Evolutionary conservation across 2,888 invertebrate species (phyloP).

Genomic region (Heliconius hortense): DNA sequence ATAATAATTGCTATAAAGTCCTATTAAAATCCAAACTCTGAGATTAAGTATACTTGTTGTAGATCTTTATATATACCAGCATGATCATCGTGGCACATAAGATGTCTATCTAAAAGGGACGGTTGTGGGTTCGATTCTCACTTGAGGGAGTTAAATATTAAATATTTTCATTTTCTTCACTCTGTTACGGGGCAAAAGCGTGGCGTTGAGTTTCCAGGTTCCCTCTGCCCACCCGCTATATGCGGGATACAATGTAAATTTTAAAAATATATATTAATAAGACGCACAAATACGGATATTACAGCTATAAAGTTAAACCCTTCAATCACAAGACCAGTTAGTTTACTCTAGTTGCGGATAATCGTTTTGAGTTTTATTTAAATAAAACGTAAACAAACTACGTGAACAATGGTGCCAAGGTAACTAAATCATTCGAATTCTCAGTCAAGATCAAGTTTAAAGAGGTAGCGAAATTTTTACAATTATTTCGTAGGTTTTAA

Average conservation of each 20-base stretch:
- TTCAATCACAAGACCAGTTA: background rate
- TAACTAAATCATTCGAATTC: conserved; percentile 21
- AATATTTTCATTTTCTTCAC: background rate
- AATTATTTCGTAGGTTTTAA: background rate
- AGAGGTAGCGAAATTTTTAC: background rate
- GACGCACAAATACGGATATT: too few relatives aligned
- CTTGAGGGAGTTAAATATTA: background rate
- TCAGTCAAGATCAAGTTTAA: conserved; percentile 2
- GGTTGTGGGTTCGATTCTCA: background rate
- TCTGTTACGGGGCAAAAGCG: background rate
- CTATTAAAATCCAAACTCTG: too few relatives aligned
- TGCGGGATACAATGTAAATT: too few relatives aligned
- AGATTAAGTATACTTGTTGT: too few relatives aligned
- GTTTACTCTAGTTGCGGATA: background rate
- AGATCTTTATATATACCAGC: too few relatives aligned
- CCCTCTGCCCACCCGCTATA: too few relatives aligned
- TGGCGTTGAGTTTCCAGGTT: too few relatives aligned
- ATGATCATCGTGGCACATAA: too few relatives aligned
- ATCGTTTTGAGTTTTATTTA: conserved; percentile 29
- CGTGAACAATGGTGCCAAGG: conserved; percentile 35
- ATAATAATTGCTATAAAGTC: too few relatives aligned
- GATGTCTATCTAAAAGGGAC: too few relatives aligned
- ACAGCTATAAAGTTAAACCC: background rate
- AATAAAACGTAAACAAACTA: conserved; percentile 40
- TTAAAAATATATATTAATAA: too few relatives aligned